Percentiles rank a stretch among this genome's conserved stretches.
These are phyloP conservation scores for Elaphurus davidianus DNA, from an alignment of 2,113 vertebrate species.

Conservation along the genomic window DNA sequence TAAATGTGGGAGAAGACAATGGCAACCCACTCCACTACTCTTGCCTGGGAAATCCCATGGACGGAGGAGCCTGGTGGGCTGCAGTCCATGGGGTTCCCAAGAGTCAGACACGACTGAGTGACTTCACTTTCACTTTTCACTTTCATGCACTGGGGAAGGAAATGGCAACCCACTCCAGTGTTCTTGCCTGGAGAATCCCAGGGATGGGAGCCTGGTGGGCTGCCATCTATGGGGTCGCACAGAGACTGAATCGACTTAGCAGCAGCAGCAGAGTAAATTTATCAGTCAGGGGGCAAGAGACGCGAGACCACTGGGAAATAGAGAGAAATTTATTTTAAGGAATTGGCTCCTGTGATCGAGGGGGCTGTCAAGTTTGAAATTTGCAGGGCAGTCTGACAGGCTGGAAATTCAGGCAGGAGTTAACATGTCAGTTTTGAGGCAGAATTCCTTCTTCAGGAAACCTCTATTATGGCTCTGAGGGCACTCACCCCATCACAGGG, in stretches of 20 bases:
- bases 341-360: background rate
- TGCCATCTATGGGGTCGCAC: too few species aligned
- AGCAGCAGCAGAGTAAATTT: background rate
- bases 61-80: too few species aligned
- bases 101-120: too few species aligned
- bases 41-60: too few species aligned
- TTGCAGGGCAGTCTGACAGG: background rate
- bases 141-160: too few species aligned
- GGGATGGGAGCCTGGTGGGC: too few species aligned
- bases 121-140: too few species aligned
- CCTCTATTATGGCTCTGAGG: background rate
- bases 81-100: too few species aligned
- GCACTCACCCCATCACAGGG: background rate
- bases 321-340: background rate
- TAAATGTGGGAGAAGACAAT: background rate
- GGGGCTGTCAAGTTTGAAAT: background rate
- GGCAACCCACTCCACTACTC: too few species aligned
- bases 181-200: too few species aligned
- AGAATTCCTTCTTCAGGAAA: background rate
- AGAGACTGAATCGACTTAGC: too few species aligned
- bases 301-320: background rate
- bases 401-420: background rate
- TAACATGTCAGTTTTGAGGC: background rate
- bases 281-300: background rate
- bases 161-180: too few species aligned